A percentile compares a stretch with the other conserved stretches of the same genome.
phyloP scores from a whole-genome alignment of 2,797 vertebrate species.

The Chelon auratus region DNA sequence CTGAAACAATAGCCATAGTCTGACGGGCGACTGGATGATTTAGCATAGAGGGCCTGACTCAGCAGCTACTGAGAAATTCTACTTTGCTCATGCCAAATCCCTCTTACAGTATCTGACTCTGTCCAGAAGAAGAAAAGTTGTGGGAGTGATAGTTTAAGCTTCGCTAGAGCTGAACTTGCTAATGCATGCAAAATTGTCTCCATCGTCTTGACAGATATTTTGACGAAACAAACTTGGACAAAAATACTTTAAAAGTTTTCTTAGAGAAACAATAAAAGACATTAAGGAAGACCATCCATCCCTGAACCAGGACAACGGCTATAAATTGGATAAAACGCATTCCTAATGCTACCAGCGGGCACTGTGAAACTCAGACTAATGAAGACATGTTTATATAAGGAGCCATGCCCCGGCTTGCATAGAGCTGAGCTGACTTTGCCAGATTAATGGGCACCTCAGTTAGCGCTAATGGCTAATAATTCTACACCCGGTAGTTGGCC shows the following conservation, averaged over 20 bases:
- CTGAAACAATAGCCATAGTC: constrained; percentile 13
- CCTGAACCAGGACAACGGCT: constrained; percentile 21
- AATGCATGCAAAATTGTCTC: constrained; percentile 9
- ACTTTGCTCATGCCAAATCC: constrained; percentile 20
- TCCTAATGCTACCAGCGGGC: constrained; percentile 36
- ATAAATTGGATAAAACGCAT: constrained; percentile 42
- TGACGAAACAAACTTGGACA: constrained; percentile 8
- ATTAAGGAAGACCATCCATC: constrained; percentile 9
- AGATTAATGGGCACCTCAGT: constrained; percentile 59
- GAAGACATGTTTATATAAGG: constrained; percentile 66
- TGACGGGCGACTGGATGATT: constrained; percentile 22
- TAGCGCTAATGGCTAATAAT: constrained; percentile 65
- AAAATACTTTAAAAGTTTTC: constrained; percentile 11
- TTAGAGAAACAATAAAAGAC: constrained; percentile 17
- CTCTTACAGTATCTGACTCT: neutral
- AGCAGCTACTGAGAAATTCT: constrained; percentile 4
- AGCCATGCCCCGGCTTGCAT: constrained; percentile 39
- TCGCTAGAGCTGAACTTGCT: neutral
- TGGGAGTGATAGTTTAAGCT: neutral
- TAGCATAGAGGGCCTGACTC: constrained; percentile 8
- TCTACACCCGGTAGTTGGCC: constrained; percentile 42
- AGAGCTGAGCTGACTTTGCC: constrained; percentile 43
- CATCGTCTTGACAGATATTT: constrained; percentile 23
- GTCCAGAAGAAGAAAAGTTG: neutral
- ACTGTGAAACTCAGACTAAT: constrained; percentile 42